Evolutionary conservation across 1,140 invertebrate species (phyloP), one percentile per base, ranked within the genome.

Genomic region (Drosophila repleta): DNA sequence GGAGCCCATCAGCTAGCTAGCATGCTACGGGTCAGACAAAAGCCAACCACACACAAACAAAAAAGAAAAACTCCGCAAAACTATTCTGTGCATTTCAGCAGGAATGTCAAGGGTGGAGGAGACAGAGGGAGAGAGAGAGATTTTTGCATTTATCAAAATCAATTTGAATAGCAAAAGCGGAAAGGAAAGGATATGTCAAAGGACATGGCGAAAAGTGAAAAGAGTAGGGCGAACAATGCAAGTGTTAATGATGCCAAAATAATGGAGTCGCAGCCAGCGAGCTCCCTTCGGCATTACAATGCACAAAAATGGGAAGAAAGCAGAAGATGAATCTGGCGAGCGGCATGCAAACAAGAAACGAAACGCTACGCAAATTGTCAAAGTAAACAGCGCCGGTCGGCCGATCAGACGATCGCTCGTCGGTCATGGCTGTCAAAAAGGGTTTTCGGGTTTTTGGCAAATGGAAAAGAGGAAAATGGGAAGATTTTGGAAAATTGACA

Each of bases 201-300:
- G 67, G 63, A 62, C 56, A 67, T 43, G 63, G 63, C 55, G 52
- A 53, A 46, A 26, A 74, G 46, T 62, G 45, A 17, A 26, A 20
- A 20, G 0, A 35, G 20, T 48, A 24, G 4, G 6, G 5, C 29
- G 65, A 73, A 90, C 88, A 90, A 83, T 71, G 64, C 66, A 87
- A 67, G 87, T 90, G 87, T 90, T 90, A 90, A 90, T 90, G 87
- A 90, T 90, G 81, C 82, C 67, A 77, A 87, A 79, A 89, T 82
- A 87, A 88, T 76, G 62, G 67, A 82, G 70, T 21, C 45, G 45
- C 67, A 76, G 70, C 26, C 51, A 24, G 11, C 18, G 56, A 58
- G 51, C 57, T 60, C 39, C 49, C 41, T 18, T 24, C 39, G 37
- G 45, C 69, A 87, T 85, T 87, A 87, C 84, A 84, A 79, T 65